Evolutionary conservation across 2,113 vertebrate species (phyloP).

Genomic region (Tychaedon coryphoeus): DNA sequence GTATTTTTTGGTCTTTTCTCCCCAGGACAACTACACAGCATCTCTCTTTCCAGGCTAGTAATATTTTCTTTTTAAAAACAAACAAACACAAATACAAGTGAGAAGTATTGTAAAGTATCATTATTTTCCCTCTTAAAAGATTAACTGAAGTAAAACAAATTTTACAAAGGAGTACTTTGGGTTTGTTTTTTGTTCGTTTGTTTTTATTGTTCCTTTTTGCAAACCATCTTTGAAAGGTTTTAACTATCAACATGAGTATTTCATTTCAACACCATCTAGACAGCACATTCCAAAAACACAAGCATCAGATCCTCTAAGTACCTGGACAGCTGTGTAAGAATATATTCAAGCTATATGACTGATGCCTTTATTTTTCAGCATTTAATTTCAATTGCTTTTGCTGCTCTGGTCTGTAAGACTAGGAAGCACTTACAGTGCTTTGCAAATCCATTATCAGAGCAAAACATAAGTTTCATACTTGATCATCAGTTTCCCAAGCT

Average conservation of each 20-base stretch:
- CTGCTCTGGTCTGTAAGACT: not conserved
- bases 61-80: not conserved
- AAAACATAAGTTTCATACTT: not conserved
- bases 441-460: not conserved
- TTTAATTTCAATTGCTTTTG: not conserved
- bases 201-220: not conserved
- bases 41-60: not conserved
- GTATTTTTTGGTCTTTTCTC: not conserved
- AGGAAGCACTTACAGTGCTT: not conserved
- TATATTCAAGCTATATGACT: not conserved
- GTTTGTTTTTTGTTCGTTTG: not conserved
- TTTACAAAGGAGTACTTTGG: not conserved
- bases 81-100: not conserved
- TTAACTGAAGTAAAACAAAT: not conserved
- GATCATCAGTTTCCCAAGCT: not conserved
- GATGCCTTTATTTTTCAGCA: not conserved
- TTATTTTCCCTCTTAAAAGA: not conserved
- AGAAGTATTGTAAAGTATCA: not conserved
- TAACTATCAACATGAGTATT: not conserved
- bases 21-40: not conserved
- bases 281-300: not conserved
- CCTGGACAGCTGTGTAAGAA: not conserved
- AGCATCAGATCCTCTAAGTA: not conserved
- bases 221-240: not conserved
- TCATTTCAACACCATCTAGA: not conserved